A percentile compares a stretch with the other conserved stretches of the same genome.
Conservation (phyloP, 2,888 invertebrate species). For the Beris chalybata region DNA sequence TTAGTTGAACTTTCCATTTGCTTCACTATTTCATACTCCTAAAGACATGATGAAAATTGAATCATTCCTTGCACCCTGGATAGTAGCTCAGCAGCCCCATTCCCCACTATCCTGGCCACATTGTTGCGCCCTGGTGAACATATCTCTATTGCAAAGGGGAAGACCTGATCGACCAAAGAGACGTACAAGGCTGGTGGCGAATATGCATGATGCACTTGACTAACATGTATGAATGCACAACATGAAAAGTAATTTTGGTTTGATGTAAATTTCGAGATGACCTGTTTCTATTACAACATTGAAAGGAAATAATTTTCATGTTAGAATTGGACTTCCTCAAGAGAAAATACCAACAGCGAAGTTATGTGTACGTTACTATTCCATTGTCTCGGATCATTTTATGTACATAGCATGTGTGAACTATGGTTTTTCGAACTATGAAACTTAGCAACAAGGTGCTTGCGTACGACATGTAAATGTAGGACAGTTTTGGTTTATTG, state of each 20-base stretch:
- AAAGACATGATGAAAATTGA: neutral
- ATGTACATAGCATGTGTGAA: too few relatives aligned
- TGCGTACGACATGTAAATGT: too few relatives aligned
- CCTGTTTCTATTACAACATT: slow-evolving; percentile 36
- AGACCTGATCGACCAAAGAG: slow-evolving; percentile 12
- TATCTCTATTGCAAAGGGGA: neutral
- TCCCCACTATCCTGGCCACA: neutral
- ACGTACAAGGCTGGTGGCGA: slow-evolving; percentile 17
- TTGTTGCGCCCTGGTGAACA: neutral
- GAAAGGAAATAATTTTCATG: slow-evolving; percentile 25
- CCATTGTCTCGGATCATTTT: too few relatives aligned
- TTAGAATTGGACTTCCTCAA: neutral
- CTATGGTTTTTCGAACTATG: too few relatives aligned
- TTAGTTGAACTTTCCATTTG: neutral
- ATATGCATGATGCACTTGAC: slow-evolving; percentile 20
- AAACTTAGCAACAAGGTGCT: too few relatives aligned
- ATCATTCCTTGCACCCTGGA: neutral
- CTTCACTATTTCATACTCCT: neutral
- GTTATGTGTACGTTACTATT: too few relatives aligned
- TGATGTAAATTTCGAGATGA: slow-evolving; percentile 38
- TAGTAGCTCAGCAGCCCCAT: neutral
- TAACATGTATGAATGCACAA: slow-evolving; percentile 36
- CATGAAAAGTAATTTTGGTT: slow-evolving; percentile 38
- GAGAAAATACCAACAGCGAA: too few relatives aligned
- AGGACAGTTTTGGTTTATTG: too few relatives aligned